phyloP scores from a whole-genome alignment of 2,113 vertebrate genomes.

The Pelvicachromis taeniatus region DNA sequence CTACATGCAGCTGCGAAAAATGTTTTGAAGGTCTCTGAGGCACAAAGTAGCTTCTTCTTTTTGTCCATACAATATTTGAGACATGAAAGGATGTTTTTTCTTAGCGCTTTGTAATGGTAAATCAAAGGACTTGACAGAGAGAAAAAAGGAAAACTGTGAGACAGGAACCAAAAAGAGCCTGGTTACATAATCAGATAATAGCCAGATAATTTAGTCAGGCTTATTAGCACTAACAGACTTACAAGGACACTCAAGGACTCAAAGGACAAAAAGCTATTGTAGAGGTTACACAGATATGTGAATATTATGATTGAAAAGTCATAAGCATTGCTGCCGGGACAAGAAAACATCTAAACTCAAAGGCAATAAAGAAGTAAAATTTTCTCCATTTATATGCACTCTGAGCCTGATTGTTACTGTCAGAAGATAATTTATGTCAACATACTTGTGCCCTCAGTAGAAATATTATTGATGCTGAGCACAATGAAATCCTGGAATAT shows the following conservation, averaged over 20 bases:
- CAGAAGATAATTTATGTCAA: neutral
- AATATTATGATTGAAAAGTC: neutral
- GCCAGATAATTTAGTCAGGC: neutral
- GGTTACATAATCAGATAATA: neutral
- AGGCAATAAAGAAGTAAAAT: neutral
- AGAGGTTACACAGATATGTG: neutral
- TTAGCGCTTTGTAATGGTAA: neutral
- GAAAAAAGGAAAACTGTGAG: neutral
- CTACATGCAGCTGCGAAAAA: neutral
- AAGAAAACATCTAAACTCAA: neutral
- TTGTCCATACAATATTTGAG: neutral
- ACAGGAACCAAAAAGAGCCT: neutral
- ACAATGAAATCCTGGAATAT: neutral
- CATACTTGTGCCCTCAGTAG: neutral
- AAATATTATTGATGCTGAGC: neutral
- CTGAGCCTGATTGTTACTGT: neutral
- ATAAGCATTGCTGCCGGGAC: fast-evolving
- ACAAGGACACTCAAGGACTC: neutral
- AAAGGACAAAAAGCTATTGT: neutral
- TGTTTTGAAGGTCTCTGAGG: neutral
- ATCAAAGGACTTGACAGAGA: neutral
- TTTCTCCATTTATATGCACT: neutral
- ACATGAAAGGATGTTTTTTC: neutral
- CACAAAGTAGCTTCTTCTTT: neutral
- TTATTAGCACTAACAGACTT: neutral